These are phyloP conservation scores for Orestias chungarensis DNA, from an alignment of 2,797 vertebrate genomes.

Conservation along the genomic window DNA sequence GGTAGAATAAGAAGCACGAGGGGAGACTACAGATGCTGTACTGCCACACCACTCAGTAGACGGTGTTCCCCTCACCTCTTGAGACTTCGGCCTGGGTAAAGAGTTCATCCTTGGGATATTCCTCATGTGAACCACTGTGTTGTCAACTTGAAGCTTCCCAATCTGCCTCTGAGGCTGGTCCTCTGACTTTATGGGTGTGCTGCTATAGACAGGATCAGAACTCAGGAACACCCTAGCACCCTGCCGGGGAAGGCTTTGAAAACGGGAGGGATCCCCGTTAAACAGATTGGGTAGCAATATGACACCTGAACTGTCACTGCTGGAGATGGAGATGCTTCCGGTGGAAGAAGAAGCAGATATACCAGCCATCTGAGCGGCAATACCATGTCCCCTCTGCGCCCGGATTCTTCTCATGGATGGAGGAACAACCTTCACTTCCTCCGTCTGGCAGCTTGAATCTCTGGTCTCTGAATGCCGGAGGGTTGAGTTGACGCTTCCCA, in stretches of 20 bases:
- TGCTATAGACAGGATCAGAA: slow-evolving; percentile 81
- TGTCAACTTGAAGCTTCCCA: slow-evolving; percentile 82
- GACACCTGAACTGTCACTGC: slow-evolving; percentile 80
- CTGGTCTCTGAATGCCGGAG: slow-evolving; percentile 83
- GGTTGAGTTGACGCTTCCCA: slow-evolving; percentile 78
- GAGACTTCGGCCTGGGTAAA: slow-evolving; percentile 84
- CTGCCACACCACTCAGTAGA: slow-evolving; percentile 75
- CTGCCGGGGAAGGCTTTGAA: slow-evolving; percentile 91
- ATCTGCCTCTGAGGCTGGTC: slow-evolving; percentile 77
- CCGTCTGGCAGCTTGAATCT: slow-evolving; percentile 95
- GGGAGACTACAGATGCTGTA: slow-evolving; percentile 88
- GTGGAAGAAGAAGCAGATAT: slow-evolving; percentile 87
- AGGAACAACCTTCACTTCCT: slow-evolving; percentile 90
- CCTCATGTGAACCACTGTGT: slow-evolving; percentile 82
- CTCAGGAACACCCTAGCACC: slow-evolving; percentile 86
- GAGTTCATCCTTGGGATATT: slow-evolving; percentile 70
- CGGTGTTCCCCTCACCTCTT: slow-evolving; percentile 83
- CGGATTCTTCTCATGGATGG: slow-evolving; percentile 95
- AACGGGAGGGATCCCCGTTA: slow-evolving; percentile 81
- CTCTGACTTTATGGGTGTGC: slow-evolving; percentile 77
- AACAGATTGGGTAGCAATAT: slow-evolving; percentile 79
- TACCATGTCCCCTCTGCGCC: slow-evolving; percentile 93
- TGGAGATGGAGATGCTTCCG: slow-evolving; percentile 87
- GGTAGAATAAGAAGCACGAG: slow-evolving; percentile 89
- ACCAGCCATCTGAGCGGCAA: slow-evolving; percentile 93